These are phyloP conservation scores for Andrena dorsata DNA, from an alignment of 2,888 invertebrate species.

Conservation along the genomic window DNA sequence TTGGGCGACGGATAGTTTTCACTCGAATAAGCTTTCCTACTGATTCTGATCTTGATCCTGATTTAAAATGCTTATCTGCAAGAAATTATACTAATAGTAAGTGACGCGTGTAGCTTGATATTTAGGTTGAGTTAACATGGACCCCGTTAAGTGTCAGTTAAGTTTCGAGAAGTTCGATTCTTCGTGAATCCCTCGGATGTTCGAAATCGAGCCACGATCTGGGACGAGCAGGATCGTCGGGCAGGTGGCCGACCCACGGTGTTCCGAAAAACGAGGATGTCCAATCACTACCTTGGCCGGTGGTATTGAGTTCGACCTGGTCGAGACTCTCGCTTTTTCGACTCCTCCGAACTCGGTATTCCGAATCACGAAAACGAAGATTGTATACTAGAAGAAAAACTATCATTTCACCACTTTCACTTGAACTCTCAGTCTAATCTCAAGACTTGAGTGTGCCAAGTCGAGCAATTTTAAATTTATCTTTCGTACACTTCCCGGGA, in stretches of 20 bases:
- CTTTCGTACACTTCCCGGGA: neutral
- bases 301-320: constrained; percentile 63
- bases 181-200: neutral
- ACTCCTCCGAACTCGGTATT: neutral
- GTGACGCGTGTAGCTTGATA: too few species aligned
- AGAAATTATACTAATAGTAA: too few species aligned
- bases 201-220: constrained; percentile 51
- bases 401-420: too few species aligned
- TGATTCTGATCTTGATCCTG: too few species aligned
- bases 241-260: constrained; percentile 66
- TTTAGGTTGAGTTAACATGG: too few species aligned
- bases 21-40: too few species aligned
- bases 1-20: too few species aligned
- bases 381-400: neutral
- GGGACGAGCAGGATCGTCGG: constrained; percentile 30
- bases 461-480: too few species aligned
- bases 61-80: too few species aligned
- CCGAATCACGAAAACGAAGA: neutral
- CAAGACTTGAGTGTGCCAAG: neutral
- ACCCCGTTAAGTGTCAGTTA: too few species aligned
- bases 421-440: neutral
- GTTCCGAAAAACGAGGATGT: constrained; percentile 48
- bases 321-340: constrained; percentile 36
- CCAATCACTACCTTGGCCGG: constrained; percentile 60
- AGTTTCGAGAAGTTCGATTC: neutral